phyloP scores from a whole-genome alignment of 2,113 vertebrate genomes.

The Megaleporinus macrocephalus region DNA sequence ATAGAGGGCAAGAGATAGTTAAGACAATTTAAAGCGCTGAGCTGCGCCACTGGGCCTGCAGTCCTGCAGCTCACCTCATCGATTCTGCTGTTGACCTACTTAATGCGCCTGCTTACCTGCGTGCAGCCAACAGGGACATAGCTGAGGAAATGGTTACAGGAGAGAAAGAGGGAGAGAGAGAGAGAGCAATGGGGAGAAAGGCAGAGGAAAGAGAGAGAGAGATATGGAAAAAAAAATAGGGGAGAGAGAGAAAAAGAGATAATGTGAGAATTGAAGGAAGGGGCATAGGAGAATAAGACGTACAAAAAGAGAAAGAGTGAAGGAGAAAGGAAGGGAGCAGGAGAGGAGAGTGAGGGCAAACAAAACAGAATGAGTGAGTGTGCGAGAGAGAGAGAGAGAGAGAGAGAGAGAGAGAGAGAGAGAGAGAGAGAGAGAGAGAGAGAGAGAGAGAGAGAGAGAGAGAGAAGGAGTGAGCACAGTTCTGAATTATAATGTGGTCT shows the following conservation, averaged over 20 bases:
- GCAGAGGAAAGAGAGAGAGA: neutral
- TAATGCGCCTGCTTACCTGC: conserved; percentile 51
- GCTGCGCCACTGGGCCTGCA: conserved; percentile 15
- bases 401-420: neutral
- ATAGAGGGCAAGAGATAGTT: conserved; percentile 29
- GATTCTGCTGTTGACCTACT: conserved; percentile 49
- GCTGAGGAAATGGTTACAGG: conserved; percentile 42
- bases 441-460: neutral
- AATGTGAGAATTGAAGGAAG: neutral
- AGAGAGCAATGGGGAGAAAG: neutral
- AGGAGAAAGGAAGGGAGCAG: too few species aligned
- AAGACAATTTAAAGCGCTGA: conserved; percentile 42
- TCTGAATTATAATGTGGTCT: conserved; percentile 17
- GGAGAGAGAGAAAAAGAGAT: neutral
- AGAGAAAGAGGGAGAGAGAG: neutral
- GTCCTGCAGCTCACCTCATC: conserved; percentile 31
- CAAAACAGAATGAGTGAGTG: too few species aligned
- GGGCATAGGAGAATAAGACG: neutral
- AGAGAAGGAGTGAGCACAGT: neutral
- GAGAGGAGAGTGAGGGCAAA: too few species aligned
- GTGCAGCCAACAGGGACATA: neutral
- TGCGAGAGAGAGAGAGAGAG: neutral
- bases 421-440: neutral
- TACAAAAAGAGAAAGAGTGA: too few species aligned
- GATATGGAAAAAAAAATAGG: too few species aligned